Conservation (phyloP, 2,113 vertebrate species). For the Xiphophorus couchianus region DNA sequence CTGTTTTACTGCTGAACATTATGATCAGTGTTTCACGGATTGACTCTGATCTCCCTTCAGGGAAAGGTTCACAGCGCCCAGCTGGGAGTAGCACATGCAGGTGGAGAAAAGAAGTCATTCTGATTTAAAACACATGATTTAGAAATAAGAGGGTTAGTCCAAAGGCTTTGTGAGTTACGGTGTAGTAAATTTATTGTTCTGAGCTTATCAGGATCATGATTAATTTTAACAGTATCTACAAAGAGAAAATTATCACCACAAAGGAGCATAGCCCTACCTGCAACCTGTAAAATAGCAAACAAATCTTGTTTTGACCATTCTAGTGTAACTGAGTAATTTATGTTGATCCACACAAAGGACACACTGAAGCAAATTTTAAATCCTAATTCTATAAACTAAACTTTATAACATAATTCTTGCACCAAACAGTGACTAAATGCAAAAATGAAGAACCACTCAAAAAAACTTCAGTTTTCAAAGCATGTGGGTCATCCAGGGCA, state of each 20-base stretch:
- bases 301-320: not conserved
- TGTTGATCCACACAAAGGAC: no score
- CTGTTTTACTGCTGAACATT: not conserved
- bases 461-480: not conserved
- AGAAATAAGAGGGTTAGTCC: not conserved
- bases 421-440: not conserved
- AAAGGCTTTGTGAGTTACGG: not conserved
- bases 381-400: no score
- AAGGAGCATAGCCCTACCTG: not conserved
- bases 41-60: conserved; percentile 9
- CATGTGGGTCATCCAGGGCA: not conserved
- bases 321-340: no score
- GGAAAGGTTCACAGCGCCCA: not conserved
- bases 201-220: not conserved
- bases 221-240: not conserved
- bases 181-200: not conserved
- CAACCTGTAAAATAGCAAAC: not conserved
- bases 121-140: conserved; percentile 7
- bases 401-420: no score
- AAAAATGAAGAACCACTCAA: not conserved
- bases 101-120: not conserved
- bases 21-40: conserved; percentile 4
- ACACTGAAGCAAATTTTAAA: no score
- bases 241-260: not conserved
- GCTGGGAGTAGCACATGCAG: not conserved